Conservation (phyloP, 1,140 invertebrate species). For the Drosophila obscura region DNA sequence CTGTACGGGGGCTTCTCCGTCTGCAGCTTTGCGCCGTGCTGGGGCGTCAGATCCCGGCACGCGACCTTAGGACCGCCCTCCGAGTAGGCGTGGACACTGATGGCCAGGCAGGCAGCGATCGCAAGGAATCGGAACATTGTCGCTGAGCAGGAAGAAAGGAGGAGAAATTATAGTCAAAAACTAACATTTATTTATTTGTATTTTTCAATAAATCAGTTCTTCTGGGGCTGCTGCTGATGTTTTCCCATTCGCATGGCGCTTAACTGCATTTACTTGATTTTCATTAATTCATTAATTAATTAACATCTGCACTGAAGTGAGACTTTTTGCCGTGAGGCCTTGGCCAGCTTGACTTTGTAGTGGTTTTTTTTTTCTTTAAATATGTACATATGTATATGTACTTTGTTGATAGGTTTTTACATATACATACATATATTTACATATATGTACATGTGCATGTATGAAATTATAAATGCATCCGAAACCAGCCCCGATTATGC, state of each 20-base stretch:
- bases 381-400: too few relatives aligned
- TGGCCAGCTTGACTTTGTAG: conserved; percentile 40
- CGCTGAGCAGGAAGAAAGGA: conserved; percentile 4
- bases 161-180: not conserved
- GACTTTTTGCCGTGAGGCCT: conserved; percentile 41
- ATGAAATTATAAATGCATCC: conserved; percentile 22
- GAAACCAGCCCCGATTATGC: conserved; percentile 48
- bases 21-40: conserved; percentile 71
- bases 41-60: conserved; percentile 71
- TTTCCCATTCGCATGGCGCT: conserved; percentile 9
- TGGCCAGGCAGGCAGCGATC: conserved; percentile 58
- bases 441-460: conserved; percentile 13
- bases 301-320: conserved; percentile 64
- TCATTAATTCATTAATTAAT: conserved; percentile 65
- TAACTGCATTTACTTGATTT: conserved; percentile 46
- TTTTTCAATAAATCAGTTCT: conserved; percentile 9
- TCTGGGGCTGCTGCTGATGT: not conserved
- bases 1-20: conserved; percentile 60
- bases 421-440: not conserved
- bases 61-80: conserved; percentile 64
- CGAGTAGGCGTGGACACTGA: conserved; percentile 60
- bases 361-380: conserved; percentile 9
- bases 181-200: not conserved
- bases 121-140: conserved; percentile 70
- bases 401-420: conserved; percentile 17